Evolutionary conservation across 1,140 invertebrate genomes (phyloP).

Genomic region (Lamellibrachia luymesi): DNA sequence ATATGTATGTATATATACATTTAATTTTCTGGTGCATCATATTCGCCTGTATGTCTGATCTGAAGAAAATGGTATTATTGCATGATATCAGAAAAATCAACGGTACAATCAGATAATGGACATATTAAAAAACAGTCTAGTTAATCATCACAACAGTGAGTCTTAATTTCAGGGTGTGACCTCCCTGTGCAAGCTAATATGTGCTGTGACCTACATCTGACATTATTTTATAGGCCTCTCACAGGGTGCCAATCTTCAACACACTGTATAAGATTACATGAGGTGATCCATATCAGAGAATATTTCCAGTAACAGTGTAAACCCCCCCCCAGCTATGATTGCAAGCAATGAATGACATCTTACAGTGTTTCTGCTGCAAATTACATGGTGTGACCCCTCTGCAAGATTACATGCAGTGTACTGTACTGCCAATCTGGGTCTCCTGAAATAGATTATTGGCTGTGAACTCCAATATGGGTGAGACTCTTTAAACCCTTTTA

Average conservation of each 20-base stretch:
- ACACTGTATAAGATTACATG: not conserved
- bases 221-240: not conserved
- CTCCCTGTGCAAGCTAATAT: not conserved
- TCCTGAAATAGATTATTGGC: not conserved
- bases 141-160: no score
- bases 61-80: not conserved
- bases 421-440: not conserved
- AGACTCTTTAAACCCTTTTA: not conserved
- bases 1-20: conserved; percentile 12
- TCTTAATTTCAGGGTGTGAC: not conserved
- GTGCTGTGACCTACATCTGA: not conserved
- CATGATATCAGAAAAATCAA: not conserved
- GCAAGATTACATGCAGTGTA: not conserved
- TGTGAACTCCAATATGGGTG: not conserved
- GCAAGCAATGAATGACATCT: not conserved
- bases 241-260: not conserved
- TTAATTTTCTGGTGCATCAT: not conserved
- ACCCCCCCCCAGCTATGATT: not conserved
- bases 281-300: no score
- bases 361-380: not conserved
- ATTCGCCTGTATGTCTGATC: not conserved
- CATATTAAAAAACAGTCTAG: no score
- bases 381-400: not conserved
- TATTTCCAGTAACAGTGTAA: not conserved
- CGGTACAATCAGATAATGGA: no score